A percentile compares a stretch with the other conserved stretches of the same genome.
Evolutionary conservation across 2,888 invertebrate genomes (phyloP).

Genomic region (Netelia inedita): DNA sequence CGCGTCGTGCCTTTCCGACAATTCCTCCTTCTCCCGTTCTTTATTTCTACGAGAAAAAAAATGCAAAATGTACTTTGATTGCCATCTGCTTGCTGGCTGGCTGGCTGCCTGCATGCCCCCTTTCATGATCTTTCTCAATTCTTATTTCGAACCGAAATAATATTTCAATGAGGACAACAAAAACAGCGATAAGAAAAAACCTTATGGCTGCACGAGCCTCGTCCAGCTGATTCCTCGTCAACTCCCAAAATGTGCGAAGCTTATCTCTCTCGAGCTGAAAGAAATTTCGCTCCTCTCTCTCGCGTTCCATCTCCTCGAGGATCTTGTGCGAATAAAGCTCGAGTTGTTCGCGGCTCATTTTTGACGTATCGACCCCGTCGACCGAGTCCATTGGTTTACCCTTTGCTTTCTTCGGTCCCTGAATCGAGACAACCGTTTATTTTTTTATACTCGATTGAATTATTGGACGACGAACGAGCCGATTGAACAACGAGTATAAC

Average conservation of each 20-base stretch:
- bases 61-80: background rate
- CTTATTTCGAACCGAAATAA: background rate
- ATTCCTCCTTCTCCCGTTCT: conserved; percentile 95
- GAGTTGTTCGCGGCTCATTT: conserved; percentile 97
- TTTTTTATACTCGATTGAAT: background rate
- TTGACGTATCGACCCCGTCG: conserved; percentile 96
- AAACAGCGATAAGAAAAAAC: conserved; percentile 75
- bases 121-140: too few relatives aligned
- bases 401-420: conserved; percentile 79
- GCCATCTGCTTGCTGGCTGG: too few relatives aligned
- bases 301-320: conserved; percentile 96
- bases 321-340: conserved; percentile 95
- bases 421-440: background rate
- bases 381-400: conserved; percentile 83
- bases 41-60: conserved; percentile 87
- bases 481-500: background rate
- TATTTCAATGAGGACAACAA: background rate
- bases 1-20: conserved; percentile 94
- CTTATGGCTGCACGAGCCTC: conserved; percentile 91
- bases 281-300: conserved; percentile 97
- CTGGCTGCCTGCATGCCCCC: too few relatives aligned
- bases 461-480: too few relatives aligned
- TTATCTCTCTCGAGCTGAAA: conserved; percentile 98
- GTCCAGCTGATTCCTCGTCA: conserved; percentile 95
- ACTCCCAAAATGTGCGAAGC: conserved; percentile 97